Conservation (phyloP, 1,140 invertebrate species). For the Monochamus saltuarius region DNA sequence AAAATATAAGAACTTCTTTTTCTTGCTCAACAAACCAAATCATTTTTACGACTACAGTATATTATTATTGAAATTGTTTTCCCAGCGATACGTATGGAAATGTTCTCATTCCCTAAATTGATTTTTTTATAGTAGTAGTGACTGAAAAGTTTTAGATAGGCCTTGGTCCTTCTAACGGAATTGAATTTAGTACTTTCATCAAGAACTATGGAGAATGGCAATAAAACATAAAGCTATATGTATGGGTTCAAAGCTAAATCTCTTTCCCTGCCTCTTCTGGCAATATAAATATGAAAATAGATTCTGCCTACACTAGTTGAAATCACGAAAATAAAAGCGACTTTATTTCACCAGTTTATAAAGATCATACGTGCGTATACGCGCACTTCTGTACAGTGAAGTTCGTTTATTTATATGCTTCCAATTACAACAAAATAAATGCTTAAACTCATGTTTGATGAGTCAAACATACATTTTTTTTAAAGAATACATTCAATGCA, state of each 20-base stretch:
- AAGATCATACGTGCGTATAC: no score
- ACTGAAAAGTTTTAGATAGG: conserved; percentile 6
- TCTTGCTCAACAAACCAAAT: not conserved
- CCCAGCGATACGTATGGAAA: conserved; percentile 23
- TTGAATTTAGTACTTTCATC: conserved; percentile 26
- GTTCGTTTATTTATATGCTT: no score
- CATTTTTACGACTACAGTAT: conserved; percentile 16
- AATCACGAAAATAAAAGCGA: no score
- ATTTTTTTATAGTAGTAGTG: conserved; percentile 26
- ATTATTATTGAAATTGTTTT: conserved; percentile 20
- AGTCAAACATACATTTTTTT: no score
- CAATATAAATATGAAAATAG: no score
- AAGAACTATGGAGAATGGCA: conserved; percentile 19
- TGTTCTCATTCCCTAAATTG: conserved; percentile 28
- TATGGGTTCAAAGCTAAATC: conserved; percentile 9
- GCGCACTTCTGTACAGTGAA: no score
- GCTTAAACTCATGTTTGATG: no score
- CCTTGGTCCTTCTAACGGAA: not conserved
- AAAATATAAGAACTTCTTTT: no score
- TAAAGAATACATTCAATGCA: no score
- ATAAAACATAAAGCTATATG: conserved; percentile 18
- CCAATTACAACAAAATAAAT: no score
- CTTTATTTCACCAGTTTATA: no score
- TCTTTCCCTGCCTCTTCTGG: not conserved
- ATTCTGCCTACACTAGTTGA: no score